These are phyloP conservation scores for Discoglossus pictus DNA, from an alignment of 2,797 vertebrate genomes.

Conservation along the genomic window DNA sequence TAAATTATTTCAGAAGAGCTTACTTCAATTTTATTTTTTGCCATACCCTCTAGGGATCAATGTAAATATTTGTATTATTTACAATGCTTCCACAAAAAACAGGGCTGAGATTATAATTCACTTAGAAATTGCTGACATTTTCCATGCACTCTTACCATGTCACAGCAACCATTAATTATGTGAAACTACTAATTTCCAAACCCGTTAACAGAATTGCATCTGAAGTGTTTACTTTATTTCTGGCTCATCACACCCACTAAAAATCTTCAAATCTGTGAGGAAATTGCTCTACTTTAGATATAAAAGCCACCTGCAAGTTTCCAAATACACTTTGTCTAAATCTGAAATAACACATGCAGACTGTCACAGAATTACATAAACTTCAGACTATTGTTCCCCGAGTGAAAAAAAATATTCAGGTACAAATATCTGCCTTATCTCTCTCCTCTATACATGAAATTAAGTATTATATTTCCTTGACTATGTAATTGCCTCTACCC, in stretches of 20 bases:
- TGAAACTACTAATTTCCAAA: slow-evolving; percentile 39
- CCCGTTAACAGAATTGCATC: slow-evolving; percentile 22
- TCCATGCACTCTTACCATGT: slow-evolving; percentile 28
- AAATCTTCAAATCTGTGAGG: slow-evolving; percentile 20
- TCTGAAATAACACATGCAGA: slow-evolving; percentile 12
- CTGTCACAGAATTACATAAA: background rate
- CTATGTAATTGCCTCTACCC: too few species aligned
- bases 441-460: too few species aligned
- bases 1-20: slow-evolving; percentile 24
- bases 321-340: slow-evolving; percentile 29
- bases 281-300: background rate
- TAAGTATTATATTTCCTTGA: too few species aligned
- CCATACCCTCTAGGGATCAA: slow-evolving; percentile 3
- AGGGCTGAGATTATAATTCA: slow-evolving; percentile 23
- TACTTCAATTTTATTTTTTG: background rate
- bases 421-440: too few species aligned
- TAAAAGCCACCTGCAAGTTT: slow-evolving; percentile 17
- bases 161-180: slow-evolving; percentile 39
- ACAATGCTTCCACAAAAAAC: slow-evolving; percentile 15
- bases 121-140: slow-evolving; percentile 11
- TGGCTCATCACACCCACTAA: slow-evolving; percentile 47
- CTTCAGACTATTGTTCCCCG: too few species aligned
- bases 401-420: too few species aligned
- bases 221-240: slow-evolving; percentile 36
- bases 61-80: slow-evolving; percentile 31